These are phyloP conservation scores for Hypselothyrea guttata DNA, from an alignment of 2,888 invertebrate genomes.

Conservation along the genomic window DNA sequence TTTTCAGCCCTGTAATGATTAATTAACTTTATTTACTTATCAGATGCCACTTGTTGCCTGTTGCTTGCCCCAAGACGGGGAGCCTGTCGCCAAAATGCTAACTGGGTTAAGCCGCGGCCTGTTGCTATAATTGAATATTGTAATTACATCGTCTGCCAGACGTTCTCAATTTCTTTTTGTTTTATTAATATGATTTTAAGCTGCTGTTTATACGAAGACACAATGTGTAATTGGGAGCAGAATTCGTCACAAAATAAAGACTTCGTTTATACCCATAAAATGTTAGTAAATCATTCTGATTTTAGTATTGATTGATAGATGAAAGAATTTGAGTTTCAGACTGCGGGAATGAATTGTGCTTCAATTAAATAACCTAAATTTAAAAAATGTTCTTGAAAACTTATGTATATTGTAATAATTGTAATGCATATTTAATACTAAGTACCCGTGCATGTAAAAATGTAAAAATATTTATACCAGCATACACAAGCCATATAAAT, in stretches of 20 bases:
- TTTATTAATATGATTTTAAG: slow-evolving; percentile 71
- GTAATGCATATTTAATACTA: too few species aligned
- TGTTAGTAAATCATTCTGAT: background rate
- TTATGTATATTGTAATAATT: too few species aligned
- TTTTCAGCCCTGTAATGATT: slow-evolving; percentile 66
- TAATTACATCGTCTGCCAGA: slow-evolving; percentile 44
- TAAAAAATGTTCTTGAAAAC: too few species aligned
- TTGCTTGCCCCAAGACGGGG: slow-evolving; percentile 8
- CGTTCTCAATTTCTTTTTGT: slow-evolving; percentile 37
- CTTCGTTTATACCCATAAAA: background rate
- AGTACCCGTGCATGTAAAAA: too few species aligned
- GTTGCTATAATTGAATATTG: slow-evolving; percentile 51
- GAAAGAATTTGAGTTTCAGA: background rate
- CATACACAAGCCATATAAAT: too few species aligned
- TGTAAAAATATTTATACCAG: too few species aligned
- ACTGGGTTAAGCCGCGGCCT: slow-evolving; percentile 22
- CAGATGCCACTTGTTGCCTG: slow-evolving; percentile 29
- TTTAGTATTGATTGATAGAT: slow-evolving; percentile 41
- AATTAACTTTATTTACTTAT: slow-evolving; percentile 65
- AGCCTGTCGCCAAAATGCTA: slow-evolving; percentile 59
- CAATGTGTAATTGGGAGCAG: slow-evolving; percentile 36
- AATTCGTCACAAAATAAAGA: slow-evolving; percentile 55
- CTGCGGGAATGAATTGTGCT: too few species aligned
- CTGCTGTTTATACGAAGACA: too few species aligned
- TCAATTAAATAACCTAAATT: too few species aligned